Evolutionary conservation across 2,888 invertebrate genomes (phyloP), one percentile per base, ranked within the genome.

Genomic region (Diabrotica balteata): DNA sequence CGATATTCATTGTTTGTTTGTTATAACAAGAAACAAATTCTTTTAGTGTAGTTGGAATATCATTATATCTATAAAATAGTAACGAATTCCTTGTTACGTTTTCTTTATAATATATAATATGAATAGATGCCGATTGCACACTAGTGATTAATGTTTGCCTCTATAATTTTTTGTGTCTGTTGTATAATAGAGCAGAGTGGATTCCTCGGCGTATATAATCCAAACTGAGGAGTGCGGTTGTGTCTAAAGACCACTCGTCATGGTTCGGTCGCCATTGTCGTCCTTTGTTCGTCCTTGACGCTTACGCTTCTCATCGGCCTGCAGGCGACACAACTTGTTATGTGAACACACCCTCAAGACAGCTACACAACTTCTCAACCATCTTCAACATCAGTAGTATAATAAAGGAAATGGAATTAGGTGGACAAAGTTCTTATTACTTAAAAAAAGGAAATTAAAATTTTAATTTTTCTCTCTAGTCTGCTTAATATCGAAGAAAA

Each of bases 291-390:
- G 47, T 55, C 54, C 63, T 58, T 58, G 58, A 58, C 42, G 58
- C 52, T 58, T 64, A 64, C 58, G 58, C 63, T 64, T 64, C 52
- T 64, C 45, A 7, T 43, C 43, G 44, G 58, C 58, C 63, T 64
- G 63, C 63, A 64, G 63, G 58, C 63, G 63, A 64, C 63, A 64
- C 63, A 50, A 51, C 58, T 64, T 51, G 63, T 64, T 58, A 64
- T 64, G 51, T 58, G 58, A 58, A 32, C 50, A 64, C 57, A 64
- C 51, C 58, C 63, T 55, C 32, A 52, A 64, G 63, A 58, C 63
- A 58, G 47, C 45, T 45, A 58, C 50, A 58, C 58, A 45, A 64
- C 63, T 63, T 43, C 32, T 57, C 22, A 52, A 58, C 58, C 43
- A 49, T 63, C 50, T 32, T 55, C 54, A 54, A 10, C 55, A 45